Evolutionary conservation across 2,888 invertebrate species (phyloP).

Genomic region (Agrochola lychnidis): DNA sequence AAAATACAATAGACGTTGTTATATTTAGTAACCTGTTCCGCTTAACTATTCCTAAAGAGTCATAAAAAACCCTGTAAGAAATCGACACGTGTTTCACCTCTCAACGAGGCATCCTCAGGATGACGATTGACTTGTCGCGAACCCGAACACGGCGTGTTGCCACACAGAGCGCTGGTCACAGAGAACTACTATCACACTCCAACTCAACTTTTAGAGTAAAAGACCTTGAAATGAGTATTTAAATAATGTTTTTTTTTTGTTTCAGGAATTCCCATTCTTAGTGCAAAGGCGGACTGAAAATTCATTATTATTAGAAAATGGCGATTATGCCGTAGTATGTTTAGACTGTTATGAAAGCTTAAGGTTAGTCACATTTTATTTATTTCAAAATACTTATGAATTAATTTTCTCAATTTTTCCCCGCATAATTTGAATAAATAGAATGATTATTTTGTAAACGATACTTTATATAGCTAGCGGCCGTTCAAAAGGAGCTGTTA

Average conservation of each 20-base stretch:
- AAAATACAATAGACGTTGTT: too few relatives aligned
- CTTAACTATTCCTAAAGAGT: too few relatives aligned
- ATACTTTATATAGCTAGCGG: not conserved
- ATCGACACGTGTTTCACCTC: too few relatives aligned
- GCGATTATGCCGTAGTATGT: conserved; percentile 97
- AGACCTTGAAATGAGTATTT: not conserved
- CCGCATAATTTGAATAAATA: not conserved
- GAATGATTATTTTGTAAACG: not conserved
- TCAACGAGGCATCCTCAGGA: too few relatives aligned
- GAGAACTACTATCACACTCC: too few relatives aligned
- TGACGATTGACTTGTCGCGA: too few relatives aligned
- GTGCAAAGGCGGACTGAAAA: conserved; percentile 96
- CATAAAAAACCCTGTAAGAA: too few relatives aligned
- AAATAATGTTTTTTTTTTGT: conserved; percentile 72
- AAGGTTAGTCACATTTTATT: conserved; percentile 85
- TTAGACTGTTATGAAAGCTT: conserved; percentile 98
- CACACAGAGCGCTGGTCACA: too few relatives aligned
- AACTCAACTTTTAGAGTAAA: too few relatives aligned
- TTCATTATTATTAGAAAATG: conserved; percentile 96
- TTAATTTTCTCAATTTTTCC: not conserved
- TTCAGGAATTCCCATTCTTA: conserved; percentile 96
- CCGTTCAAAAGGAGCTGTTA: not conserved
- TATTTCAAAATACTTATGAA: not conserved
- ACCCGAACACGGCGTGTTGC: too few relatives aligned
- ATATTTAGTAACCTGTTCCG: too few relatives aligned